phyloP scores from a whole-genome alignment of 35 echinoderm and acorn worm species.

The Strongylocentrotus purpuratus region DNA sequence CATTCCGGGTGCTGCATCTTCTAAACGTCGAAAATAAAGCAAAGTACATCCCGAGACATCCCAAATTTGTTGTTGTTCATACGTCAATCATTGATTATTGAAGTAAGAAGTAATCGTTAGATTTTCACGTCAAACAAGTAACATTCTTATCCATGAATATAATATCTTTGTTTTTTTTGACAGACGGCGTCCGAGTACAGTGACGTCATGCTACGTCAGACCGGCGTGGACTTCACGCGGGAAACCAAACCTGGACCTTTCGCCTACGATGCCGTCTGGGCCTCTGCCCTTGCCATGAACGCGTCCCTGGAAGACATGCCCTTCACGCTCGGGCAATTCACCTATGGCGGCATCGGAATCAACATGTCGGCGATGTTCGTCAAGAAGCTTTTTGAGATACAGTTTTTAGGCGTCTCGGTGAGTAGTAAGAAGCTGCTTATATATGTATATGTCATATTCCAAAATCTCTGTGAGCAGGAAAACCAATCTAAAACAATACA shows the following conservation, averaged over 20 bases:
- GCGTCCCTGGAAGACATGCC: conserved; percentile 56
- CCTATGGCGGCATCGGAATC: conserved; percentile 25
- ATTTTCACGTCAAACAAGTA: neutral
- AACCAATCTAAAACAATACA: too few species aligned
- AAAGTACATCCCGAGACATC: too few species aligned
- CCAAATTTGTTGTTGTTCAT: neutral
- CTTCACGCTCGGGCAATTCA: conserved; percentile 54
- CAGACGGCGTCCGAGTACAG: conserved; percentile 88
- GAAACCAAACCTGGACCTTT: conserved; percentile 65
- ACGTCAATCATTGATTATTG: too few species aligned
- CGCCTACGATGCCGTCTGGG: conserved; percentile 94
- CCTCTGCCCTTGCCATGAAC: conserved; percentile 83
- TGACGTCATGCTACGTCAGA: conserved; percentile 54
- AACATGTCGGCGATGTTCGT: conserved; percentile 50
- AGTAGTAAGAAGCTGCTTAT: neutral
- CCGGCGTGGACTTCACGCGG: conserved; percentile 52
- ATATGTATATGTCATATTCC: too few species aligned
- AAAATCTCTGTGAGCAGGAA: too few species aligned
- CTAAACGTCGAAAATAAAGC: too few species aligned
- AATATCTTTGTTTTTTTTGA: neutral
- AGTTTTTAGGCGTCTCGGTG: conserved; percentile 92
- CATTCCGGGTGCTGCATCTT: too few species aligned
- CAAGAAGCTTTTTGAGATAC: conserved; percentile 45
- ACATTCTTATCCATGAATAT: neutral
- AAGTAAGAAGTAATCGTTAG: too few species aligned